Evolutionary conservation across 2,797 vertebrate genomes (phyloP).

Genomic region (Sylvilagus floridanus): DNA sequence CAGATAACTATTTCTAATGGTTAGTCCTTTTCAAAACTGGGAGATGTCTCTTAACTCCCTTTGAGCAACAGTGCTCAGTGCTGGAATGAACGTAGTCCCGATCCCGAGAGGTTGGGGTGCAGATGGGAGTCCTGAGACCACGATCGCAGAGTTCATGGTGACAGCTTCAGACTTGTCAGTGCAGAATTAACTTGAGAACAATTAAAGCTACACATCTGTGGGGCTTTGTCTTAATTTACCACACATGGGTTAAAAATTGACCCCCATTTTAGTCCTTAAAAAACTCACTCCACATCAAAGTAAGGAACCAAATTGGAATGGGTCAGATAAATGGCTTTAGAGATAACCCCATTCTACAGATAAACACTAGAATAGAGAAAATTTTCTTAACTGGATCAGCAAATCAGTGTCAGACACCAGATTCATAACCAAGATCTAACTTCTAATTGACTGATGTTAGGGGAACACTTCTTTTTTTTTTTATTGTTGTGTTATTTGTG

Average conservation of each 20-base stretch:
- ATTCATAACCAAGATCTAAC: background rate
- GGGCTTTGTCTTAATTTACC: background rate
- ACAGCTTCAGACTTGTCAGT: background rate
- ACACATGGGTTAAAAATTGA: slow-evolving; percentile 7
- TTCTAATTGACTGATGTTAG: background rate
- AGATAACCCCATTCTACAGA: background rate
- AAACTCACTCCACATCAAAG: background rate
- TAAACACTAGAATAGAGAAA: background rate
- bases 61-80: background rate
- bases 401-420: background rate
- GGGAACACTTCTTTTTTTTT: too few relatives aligned
- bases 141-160: background rate
- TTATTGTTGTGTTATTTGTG: too few relatives aligned
- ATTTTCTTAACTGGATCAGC: background rate
- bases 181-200: background rate
- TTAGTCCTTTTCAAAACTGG: background rate
- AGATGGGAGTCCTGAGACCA: background rate
- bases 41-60: background rate
- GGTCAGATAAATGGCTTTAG: background rate
- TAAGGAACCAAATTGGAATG: too few relatives aligned
- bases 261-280: background rate
- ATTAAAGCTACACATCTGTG: background rate
- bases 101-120: background rate
- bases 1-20: background rate
- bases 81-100: background rate